Conservation (phyloP, 2,888 invertebrate species). For the Aradus depressus region DNA sequence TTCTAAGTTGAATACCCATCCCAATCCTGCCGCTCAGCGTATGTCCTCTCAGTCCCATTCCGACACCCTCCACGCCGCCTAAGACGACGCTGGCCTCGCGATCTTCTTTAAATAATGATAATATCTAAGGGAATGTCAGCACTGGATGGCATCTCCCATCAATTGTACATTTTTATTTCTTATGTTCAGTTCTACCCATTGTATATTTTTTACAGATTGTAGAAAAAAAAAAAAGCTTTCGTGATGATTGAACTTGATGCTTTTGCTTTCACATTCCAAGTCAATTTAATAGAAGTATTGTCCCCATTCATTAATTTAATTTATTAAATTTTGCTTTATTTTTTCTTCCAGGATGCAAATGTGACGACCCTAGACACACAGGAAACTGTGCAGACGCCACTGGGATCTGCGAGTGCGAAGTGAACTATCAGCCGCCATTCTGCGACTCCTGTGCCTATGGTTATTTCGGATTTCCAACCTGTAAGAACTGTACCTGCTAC, state of each 20-base stretch:
- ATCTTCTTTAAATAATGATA: no score
- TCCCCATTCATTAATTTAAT: not conserved
- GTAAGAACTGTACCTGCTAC: conserved; percentile 86
- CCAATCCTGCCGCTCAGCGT: no score
- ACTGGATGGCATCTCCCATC: no score
- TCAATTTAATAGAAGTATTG: not conserved
- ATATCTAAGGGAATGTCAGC: no score
- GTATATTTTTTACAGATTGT: no score
- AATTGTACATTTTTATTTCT: no score
- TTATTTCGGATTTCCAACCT: conserved; percentile 84
- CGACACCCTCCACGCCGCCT: no score
- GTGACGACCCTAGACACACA: conserved; percentile 72
- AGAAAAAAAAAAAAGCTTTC: not conserved
- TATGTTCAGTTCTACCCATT: no score
- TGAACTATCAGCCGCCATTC: conserved; percentile 60
- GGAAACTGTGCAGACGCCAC: conserved; percentile 88
- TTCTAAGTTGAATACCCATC: no score
- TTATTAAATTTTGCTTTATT: not conserved
- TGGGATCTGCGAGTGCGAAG: conserved; percentile 79
- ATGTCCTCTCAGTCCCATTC: no score
- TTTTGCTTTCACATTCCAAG: not conserved
- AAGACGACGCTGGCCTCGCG: no score
- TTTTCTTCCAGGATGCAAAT: conserved; percentile 64
- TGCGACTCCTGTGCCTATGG: conserved; percentile 81
- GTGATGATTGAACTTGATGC: not conserved